Evolutionary conservation across 2,888 invertebrate genomes (phyloP).

Genomic region (Platerodrilus igneus): DNA sequence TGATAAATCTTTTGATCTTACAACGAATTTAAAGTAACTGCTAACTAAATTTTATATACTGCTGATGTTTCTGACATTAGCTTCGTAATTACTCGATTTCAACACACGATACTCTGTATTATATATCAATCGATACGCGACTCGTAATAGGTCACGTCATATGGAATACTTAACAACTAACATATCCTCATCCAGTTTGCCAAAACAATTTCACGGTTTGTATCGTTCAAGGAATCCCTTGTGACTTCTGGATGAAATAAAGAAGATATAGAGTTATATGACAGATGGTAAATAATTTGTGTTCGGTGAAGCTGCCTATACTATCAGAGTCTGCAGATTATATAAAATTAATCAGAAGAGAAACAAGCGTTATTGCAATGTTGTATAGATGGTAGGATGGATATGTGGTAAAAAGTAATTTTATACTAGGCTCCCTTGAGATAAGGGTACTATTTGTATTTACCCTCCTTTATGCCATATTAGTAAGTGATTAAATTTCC

Average conservation of each 20-base stretch:
- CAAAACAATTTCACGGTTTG: slow-evolving; percentile 24
- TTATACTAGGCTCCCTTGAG: slow-evolving; percentile 35
- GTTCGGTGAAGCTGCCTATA: slow-evolving; percentile 6
- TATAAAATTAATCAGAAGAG: slow-evolving; percentile 18
- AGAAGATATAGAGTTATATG: slow-evolving; percentile 34
- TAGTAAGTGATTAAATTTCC: slow-evolving; percentile 45
- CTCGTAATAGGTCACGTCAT: slow-evolving; percentile 15
- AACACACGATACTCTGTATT: slow-evolving; percentile 7
- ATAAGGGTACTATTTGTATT: slow-evolving; percentile 37
- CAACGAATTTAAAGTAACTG: slow-evolving; percentile 26
- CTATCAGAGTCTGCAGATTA: slow-evolving; percentile 9
- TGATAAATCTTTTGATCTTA: slow-evolving; percentile 33
- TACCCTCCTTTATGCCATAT: slow-evolving; percentile 42
- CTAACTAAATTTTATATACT: slow-evolving; percentile 13
- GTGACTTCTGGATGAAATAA: slow-evolving; percentile 15
- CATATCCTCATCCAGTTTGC: slow-evolving; percentile 12
- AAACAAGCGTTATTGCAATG: slow-evolving; percentile 7
- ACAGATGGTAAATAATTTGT: slow-evolving; percentile 31
- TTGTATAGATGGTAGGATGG: slow-evolving; percentile 30
- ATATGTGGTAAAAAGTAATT: slow-evolving; percentile 39
- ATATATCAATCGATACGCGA: slow-evolving; percentile 19
- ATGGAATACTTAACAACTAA: slow-evolving; percentile 10
- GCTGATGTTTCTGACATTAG: neutral
- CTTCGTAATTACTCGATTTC: neutral
- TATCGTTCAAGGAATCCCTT: slow-evolving; percentile 18